A percentile compares a stretch with the other conserved stretches of the same genome.
phyloP scores from a whole-genome alignment of 2,113 vertebrate species.

The Sorex fumeus region DNA sequence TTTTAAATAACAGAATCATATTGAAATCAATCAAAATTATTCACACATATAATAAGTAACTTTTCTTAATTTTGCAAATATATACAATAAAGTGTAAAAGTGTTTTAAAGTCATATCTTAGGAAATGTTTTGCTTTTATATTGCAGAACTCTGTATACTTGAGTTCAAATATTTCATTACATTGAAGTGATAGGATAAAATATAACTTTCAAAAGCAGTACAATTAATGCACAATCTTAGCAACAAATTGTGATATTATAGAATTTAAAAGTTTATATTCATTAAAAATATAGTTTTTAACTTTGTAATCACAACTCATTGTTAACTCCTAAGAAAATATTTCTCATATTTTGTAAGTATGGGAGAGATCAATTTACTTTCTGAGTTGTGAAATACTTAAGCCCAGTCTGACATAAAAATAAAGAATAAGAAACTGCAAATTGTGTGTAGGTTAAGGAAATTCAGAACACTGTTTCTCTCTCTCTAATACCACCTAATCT shows the following conservation, averaged over 20 bases:
- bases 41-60: background rate
- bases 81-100: background rate
- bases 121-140: background rate
- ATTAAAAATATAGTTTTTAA: background rate
- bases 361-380: slow-evolving; percentile 17
- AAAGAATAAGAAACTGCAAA: background rate
- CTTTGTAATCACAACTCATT: background rate
- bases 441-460: no score
- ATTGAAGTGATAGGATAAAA: background rate
- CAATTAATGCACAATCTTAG: background rate
- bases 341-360: background rate
- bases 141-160: background rate
- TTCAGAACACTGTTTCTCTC: no score
- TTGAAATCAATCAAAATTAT: background rate
- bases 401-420: background rate
- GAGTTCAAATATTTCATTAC: slow-evolving; percentile 30
- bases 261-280: background rate
- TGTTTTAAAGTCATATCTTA: background rate
- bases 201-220: background rate
- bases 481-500: no score
- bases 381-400: background rate
- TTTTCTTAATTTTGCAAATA: background rate
- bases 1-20: background rate
- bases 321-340: background rate
- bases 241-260: background rate